These are phyloP conservation scores for Aplodontia rufa DNA, from an alignment of 2,113 vertebrate genomes.

Conservation along the genomic window DNA sequence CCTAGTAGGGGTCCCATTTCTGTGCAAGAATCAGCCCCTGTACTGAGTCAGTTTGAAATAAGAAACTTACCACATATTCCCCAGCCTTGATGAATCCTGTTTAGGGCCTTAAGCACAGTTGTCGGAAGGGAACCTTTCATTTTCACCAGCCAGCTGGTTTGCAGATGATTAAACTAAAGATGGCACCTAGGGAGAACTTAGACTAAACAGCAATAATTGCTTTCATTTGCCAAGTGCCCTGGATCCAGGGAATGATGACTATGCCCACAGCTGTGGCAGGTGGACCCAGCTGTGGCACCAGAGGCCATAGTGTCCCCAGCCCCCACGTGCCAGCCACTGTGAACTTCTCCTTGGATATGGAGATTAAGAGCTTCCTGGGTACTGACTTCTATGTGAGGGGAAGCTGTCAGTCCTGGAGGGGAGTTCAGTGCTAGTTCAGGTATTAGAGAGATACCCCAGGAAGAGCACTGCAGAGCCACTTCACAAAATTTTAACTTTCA, in stretches of 20 bases:
- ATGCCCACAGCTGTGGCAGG: neutral
- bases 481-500: neutral
- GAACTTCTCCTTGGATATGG: neutral
- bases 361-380: neutral
- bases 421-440: neutral
- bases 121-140: conserved; percentile 7
- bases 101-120: neutral
- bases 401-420: neutral
- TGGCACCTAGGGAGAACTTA: neutral
- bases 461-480: neutral
- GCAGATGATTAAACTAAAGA: neutral
- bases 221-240: neutral
- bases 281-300: neutral
- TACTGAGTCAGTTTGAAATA: neutral
- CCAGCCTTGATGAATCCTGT: neutral
- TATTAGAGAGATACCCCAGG: neutral
- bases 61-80: neutral
- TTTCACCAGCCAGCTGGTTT: conserved; percentile 9
- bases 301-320: neutral
- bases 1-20: neutral
- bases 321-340: neutral
- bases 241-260: neutral
- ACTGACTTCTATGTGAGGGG: neutral
- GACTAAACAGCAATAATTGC: neutral
- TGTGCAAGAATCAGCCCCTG: neutral